Evolutionary conservation across 2,113 vertebrate genomes (phyloP).

Genomic region (Otocyon megalotis): DNA sequence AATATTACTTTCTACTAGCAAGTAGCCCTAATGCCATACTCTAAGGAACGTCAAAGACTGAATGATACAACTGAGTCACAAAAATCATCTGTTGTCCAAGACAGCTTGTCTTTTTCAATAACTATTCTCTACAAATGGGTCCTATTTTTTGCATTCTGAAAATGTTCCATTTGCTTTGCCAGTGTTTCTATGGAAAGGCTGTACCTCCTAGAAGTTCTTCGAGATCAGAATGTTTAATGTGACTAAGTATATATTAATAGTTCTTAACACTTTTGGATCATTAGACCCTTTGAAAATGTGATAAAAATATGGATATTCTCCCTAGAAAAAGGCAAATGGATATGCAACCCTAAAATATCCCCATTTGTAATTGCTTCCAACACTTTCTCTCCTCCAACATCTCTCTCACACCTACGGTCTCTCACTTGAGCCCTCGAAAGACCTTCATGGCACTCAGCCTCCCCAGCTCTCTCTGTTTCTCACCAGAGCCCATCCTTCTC

Average conservation of each 20-base stretch:
- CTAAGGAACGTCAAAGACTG: neutral
- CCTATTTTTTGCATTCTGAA: neutral
- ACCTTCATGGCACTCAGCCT: neutral
- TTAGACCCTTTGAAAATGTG: neutral
- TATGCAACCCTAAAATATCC: neutral
- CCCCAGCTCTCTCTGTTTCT: neutral
- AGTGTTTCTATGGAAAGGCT: neutral
- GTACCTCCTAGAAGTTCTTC: neutral
- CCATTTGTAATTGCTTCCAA: neutral
- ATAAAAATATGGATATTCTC: neutral
- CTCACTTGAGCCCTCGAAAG: neutral
- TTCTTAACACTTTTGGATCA: constrained; percentile 1
- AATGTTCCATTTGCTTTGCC: neutral
- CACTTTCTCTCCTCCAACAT: neutral
- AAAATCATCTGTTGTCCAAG: neutral
- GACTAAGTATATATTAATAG: neutral
- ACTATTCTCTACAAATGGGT: neutral
- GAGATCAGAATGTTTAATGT: constrained; percentile 10
- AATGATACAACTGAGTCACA: neutral
- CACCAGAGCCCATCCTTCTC: neutral
- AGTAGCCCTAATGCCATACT: neutral
- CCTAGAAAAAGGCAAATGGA: neutral
- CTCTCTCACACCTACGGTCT: neutral
- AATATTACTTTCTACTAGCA: neutral
- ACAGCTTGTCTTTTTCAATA: neutral